Evolutionary conservation across 2,888 invertebrate genomes (phyloP).

Genomic region (Phengaris arion): DNA sequence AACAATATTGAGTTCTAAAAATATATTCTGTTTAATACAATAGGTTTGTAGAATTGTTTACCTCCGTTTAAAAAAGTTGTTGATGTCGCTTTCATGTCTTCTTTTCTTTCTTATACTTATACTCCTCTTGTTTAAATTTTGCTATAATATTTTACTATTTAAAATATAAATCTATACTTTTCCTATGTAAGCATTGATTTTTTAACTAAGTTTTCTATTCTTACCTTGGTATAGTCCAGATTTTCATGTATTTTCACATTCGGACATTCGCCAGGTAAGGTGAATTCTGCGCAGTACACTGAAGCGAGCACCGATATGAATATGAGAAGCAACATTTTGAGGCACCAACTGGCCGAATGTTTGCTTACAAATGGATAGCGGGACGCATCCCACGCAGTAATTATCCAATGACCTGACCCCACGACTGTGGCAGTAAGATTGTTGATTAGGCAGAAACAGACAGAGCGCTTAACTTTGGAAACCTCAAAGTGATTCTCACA

Average conservation of each 20-base stretch:
- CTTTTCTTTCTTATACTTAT: too few species aligned
- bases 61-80: too few species aligned
- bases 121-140: too few species aligned
- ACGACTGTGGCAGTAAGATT: slow-evolving; percentile 31
- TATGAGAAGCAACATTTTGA: slow-evolving; percentile 50
- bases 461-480: background rate
- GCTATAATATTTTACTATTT: too few species aligned
- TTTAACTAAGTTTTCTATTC: slow-evolving; percentile 28
- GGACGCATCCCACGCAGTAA: slow-evolving; percentile 58
- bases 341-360: slow-evolving; percentile 42
- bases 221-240: slow-evolving; percentile 65
- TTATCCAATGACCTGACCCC: slow-evolving; percentile 66
- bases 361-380: slow-evolving; percentile 49
- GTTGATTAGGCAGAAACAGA: slow-evolving; percentile 1
- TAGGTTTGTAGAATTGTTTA: background rate
- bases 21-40: background rate
- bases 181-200: too few species aligned
- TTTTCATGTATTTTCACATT: slow-evolving; percentile 63
- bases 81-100: too few species aligned
- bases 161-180: too few species aligned
- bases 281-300: slow-evolving; percentile 55
- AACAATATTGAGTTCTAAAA: background rate
- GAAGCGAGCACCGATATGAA: slow-evolving; percentile 43
- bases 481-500: too few species aligned
- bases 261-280: slow-evolving; percentile 64